phyloP scores from a whole-genome alignment of 2,113 vertebrate species.

The Phrynosoma platyrhinos region DNA sequence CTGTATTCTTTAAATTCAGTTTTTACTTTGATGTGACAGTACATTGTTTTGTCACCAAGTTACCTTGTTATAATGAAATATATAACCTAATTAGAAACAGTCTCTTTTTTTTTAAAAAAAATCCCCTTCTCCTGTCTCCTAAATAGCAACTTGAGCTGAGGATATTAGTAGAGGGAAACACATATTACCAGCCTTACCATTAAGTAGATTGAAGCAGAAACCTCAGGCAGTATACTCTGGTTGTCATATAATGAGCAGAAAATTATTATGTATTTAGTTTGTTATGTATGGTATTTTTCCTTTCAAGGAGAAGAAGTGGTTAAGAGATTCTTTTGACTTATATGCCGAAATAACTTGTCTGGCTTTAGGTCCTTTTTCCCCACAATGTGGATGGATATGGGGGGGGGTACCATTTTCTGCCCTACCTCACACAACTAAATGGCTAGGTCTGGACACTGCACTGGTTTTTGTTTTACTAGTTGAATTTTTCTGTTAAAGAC shows the following conservation, averaged over 20 bases:
- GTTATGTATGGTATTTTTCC: not conserved
- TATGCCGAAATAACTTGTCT: not conserved
- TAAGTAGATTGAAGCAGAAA: not conserved
- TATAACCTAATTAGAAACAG: not conserved
- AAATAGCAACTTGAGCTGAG: not conserved
- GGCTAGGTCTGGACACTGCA: not conserved
- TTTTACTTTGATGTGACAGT: not conserved
- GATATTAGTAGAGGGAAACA: not conserved
- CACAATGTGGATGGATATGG: not conserved
- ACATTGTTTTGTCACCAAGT: not conserved
- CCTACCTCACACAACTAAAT: not conserved
- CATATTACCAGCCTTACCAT: not conserved
- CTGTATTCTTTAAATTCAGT: not conserved
- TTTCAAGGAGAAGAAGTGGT: not conserved
- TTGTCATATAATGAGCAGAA: not conserved
- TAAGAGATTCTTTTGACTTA: not conserved
- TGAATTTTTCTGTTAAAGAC: not conserved
- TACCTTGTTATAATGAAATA: conserved; percentile 9
- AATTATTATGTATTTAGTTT: not conserved
- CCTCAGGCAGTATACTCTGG: not conserved
- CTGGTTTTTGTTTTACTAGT: not conserved
- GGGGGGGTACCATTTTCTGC: not conserved
- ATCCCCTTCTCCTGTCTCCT: not conserved
- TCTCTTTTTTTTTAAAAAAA: not conserved
- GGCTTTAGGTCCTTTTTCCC: not conserved